Evolutionary conservation across 2,888 invertebrate species (phyloP).

Genomic region (Eupeodes latifasciatus): DNA sequence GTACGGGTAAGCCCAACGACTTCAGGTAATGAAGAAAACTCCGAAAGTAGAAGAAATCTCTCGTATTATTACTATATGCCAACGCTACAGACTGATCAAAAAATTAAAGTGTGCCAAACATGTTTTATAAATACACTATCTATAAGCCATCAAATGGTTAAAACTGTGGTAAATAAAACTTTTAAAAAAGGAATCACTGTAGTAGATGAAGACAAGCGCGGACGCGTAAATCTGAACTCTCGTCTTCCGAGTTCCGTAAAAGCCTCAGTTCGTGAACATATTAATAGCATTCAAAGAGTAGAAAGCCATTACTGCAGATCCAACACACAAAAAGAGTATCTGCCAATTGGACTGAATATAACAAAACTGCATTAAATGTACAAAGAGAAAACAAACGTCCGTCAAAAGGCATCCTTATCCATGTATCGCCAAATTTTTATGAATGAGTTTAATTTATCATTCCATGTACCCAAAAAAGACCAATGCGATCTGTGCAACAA

Average conservation of each 20-base stretch:
- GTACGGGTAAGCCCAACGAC: not conserved
- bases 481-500: too few species aligned
- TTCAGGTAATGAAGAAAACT: slow-evolving; percentile 7
- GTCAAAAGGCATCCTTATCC: too few species aligned
- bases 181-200: not conserved
- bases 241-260: slow-evolving; percentile 1
- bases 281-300: slow-evolving; percentile 23
- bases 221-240: not conserved
- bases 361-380: not conserved
- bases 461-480: too few species aligned
- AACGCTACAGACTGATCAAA: not conserved
- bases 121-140: not conserved
- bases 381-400: too few species aligned
- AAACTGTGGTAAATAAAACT: slow-evolving; percentile 1
- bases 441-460: too few species aligned
- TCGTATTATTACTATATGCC: not conserved
- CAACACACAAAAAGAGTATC: not conserved
- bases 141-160: slow-evolving; percentile 17
- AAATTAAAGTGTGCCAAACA: slow-evolving; percentile 10
- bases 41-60: slow-evolving; percentile 6
- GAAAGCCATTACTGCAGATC: slow-evolving; percentile 26
- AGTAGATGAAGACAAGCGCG: not conserved
- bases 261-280: slow-evolving; percentile 8
- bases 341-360: slow-evolving; percentile 1
- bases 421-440: too few species aligned